A percentile compares a stretch with the other conserved stretches of the same genome.
These are phyloP conservation scores for Dissostichus mawsoni DNA, from an alignment of 2,113 vertebrate species.

Conservation along the genomic window DNA sequence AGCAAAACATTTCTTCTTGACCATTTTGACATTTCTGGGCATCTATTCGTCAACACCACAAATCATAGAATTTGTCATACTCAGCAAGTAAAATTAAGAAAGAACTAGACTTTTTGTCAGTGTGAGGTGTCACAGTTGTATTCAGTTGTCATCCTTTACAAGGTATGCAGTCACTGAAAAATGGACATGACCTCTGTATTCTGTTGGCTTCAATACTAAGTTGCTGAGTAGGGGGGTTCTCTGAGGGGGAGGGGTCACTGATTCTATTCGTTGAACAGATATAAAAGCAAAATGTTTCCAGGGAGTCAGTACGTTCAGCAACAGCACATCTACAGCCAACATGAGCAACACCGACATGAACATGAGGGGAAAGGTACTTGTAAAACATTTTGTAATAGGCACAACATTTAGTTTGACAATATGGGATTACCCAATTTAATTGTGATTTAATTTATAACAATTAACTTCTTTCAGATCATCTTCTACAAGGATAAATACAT, in stretches of 20 bases:
- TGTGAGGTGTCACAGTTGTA: not conserved
- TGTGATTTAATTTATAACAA: not conserved
- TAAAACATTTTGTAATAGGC: not conserved
- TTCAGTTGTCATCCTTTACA: not conserved
- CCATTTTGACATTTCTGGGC: not conserved
- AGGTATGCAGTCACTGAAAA: conserved; percentile 29
- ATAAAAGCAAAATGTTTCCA: conserved; percentile 74
- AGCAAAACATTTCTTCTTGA: not conserved
- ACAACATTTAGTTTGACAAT: not conserved
- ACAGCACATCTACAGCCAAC: conserved; percentile 47
- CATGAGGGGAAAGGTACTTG: conserved; percentile 73
- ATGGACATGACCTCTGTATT: conserved; percentile 35
- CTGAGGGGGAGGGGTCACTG: conserved; percentile 33
- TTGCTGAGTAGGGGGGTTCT: conserved; percentile 63
- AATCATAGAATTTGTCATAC: not conserved
- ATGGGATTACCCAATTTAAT: not conserved
- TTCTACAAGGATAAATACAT: conserved; percentile 68
- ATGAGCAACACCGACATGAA: conserved; percentile 69
- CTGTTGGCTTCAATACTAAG: conserved; percentile 48
- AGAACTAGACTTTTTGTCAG: not conserved
- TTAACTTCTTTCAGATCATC: conserved; percentile 58
- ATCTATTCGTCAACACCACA: not conserved
- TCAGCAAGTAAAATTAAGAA: not conserved
- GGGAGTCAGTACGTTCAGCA: conserved; percentile 47
- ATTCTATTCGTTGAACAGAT: conserved; percentile 52